phyloP scores from a whole-genome alignment of 2,888 invertebrate species.

The Heliconius hortense region DNA sequence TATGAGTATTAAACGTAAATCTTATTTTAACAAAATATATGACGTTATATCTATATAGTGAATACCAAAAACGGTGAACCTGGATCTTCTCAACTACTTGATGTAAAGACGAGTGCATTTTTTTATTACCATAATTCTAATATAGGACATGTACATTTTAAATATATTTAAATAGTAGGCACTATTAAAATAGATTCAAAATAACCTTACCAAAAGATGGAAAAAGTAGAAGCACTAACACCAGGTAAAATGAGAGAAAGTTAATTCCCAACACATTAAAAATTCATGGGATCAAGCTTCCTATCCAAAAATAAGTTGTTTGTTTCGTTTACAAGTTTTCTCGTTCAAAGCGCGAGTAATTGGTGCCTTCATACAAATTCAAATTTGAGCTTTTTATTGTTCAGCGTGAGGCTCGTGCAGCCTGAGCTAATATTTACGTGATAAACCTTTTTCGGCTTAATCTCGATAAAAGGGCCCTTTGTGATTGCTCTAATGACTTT shows the following conservation, averaged over 20 bases:
- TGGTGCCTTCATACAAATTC: conserved; percentile 50
- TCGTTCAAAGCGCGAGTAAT: conserved; percentile 48
- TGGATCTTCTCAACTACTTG: too few species aligned
- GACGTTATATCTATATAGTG: too few species aligned
- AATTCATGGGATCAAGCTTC: conserved; percentile 74
- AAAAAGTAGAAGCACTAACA: background rate
- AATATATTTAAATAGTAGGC: too few species aligned
- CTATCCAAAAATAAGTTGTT: conserved; percentile 68
- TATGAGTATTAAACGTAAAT: too few species aligned
- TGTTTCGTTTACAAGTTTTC: conserved; percentile 56
- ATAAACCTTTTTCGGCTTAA: conserved; percentile 34
- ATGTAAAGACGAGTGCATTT: too few species aligned
- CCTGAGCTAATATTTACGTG: conserved; percentile 38
- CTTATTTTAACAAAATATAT: too few species aligned
- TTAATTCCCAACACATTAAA: conserved; percentile 74
- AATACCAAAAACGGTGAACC: too few species aligned
- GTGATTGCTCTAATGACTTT: conserved; percentile 15
- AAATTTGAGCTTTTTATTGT: conserved; percentile 46
- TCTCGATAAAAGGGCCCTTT: conserved; percentile 29
- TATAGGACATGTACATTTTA: too few species aligned
- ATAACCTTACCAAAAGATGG: background rate
- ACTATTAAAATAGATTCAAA: background rate
- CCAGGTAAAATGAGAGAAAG: conserved; percentile 59
- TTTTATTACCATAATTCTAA: too few species aligned
- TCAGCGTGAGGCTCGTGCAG: conserved; percentile 30